These are phyloP conservation scores for Eustalomyia histrio DNA, from an alignment of 2,888 invertebrate species.

Conservation along the genomic window DNA sequence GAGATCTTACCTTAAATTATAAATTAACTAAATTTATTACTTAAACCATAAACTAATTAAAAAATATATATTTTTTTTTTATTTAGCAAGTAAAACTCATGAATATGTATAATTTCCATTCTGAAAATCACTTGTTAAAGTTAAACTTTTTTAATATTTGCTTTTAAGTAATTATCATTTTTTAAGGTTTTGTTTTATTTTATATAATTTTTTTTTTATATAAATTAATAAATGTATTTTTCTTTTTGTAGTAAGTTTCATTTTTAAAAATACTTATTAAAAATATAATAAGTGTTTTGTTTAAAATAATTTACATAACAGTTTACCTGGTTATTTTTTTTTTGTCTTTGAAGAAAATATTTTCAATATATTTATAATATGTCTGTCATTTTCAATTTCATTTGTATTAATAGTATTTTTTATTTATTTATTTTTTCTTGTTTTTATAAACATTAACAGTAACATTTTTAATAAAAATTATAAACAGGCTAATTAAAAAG, in stretches of 20 bases:
- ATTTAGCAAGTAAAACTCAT: slow-evolving; percentile 71
- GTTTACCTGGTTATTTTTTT: slow-evolving; percentile 67
- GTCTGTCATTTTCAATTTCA: slow-evolving; percentile 21
- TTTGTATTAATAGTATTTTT: slow-evolving; percentile 33
- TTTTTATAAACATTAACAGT: slow-evolving; percentile 52
- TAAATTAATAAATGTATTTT: slow-evolving; percentile 1
- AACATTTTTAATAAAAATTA: slow-evolving; percentile 58
- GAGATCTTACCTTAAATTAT: slow-evolving; percentile 41
- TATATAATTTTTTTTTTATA: slow-evolving; percentile 3
- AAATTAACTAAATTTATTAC: slow-evolving; percentile 31
- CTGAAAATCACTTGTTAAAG: slow-evolving; percentile 76
- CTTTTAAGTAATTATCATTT: slow-evolving; percentile 69
- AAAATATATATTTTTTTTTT: slow-evolving; percentile 51
- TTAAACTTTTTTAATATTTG: slow-evolving; percentile 77
- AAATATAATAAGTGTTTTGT: slow-evolving; percentile 55
- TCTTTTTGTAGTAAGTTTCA: slow-evolving; percentile 17
- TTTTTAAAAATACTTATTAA: slow-evolving; percentile 24
- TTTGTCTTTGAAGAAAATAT: slow-evolving; percentile 60
- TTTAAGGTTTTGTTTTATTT: slow-evolving; percentile 57
- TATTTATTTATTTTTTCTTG: too few species aligned
- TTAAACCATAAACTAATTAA: slow-evolving; percentile 41
- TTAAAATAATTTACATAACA: slow-evolving; percentile 74
- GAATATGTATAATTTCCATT: slow-evolving; percentile 72
- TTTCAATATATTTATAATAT: slow-evolving; percentile 68
- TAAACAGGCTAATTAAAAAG: slow-evolving; percentile 14